Base-by-base conservation (phyloP, 2,888 invertebrate species). In the Spilosoma lubricipeda region DNA sequence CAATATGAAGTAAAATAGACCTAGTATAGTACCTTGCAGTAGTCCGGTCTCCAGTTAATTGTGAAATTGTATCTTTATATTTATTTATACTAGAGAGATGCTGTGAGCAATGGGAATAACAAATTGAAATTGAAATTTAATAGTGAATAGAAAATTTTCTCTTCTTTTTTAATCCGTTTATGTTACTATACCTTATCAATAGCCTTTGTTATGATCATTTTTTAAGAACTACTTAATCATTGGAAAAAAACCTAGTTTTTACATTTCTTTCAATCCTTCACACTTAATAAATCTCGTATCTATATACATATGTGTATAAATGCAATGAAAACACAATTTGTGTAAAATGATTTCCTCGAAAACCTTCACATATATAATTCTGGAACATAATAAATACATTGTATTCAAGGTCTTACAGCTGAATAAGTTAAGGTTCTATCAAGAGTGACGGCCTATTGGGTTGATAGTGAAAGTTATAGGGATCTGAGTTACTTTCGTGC, bases 381-480 rank as follows among this genome's bases (percentile, higher is more conserved):
- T 63, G 63, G 7, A 5, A 63, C 4, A 59, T 63, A 30, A 67
- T 15, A 45, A 2, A 67, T 45, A 45, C 20, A 45, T 67, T 42
- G 13, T 45, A 42, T 52, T 30, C 30, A 56, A 72, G 52, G 56
- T 39, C n/a, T 67, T 56, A 66, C 45, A 66, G 52, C 23, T 67
- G 56, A 72, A 56, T 56, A 30, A 67, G 20, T 36, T 20, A 52
- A 71, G 33, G 45, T 30, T 71, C 45, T 52, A 48, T 71, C 27
- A 36, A 63, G 52, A 68, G n/a, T 48, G 68, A 52, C 64, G 39
- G 48, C 67, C 63, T 72, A 63, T 72, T 63, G 59, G 23, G 18
- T 59, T 48, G 63, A 65, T 36, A 67, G 76, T 72, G 76, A 83
- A 83, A 82, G 83, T 77, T 71, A n/a, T 59, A 36, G 67, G 71